A percentile compares a stretch with the other conserved stretches of the same genome.
Evolutionary conservation across 2,113 vertebrate genomes (phyloP).

Genomic region (Tiliqua scincoides): DNA sequence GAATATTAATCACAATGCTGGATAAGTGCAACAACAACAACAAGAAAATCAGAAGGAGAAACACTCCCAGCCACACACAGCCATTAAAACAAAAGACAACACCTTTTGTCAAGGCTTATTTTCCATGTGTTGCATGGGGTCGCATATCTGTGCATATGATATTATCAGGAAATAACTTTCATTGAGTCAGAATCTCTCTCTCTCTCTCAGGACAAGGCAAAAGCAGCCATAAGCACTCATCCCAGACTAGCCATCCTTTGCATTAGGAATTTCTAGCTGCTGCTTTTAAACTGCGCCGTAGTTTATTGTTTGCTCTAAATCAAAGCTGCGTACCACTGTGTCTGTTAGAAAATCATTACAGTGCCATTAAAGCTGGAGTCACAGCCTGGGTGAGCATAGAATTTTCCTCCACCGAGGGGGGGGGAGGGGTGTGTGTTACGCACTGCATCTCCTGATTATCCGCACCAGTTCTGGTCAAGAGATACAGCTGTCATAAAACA

Average conservation of each 20-base stretch:
- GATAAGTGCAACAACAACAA: too few species aligned
- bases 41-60: neutral
- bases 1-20: slow-evolving; percentile 22
- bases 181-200: slow-evolving; percentile 54
- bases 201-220: slow-evolving; percentile 58
- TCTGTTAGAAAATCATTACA: slow-evolving; percentile 80
- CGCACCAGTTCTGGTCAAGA: slow-evolving; percentile 67
- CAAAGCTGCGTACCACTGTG: slow-evolving; percentile 66
- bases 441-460: slow-evolving; percentile 67
- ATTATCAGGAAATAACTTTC: slow-evolving; percentile 42
- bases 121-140: slow-evolving; percentile 51
- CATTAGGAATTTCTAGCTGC: slow-evolving; percentile 70
- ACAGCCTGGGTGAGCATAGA: slow-evolving; percentile 56
- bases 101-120: slow-evolving; percentile 12
- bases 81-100: neutral
- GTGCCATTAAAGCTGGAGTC: slow-evolving; percentile 77
- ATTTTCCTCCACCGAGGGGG: slow-evolving; percentile 50
- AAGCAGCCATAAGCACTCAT: slow-evolving; percentile 70
- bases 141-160: neutral
- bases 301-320: slow-evolving; percentile 78
- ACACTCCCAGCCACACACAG: neutral
- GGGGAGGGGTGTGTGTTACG: slow-evolving; percentile 50
- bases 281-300: slow-evolving; percentile 72
- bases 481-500: slow-evolving; percentile 81
- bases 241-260: slow-evolving; percentile 67